Evolutionary conservation across 2,888 invertebrate genomes (phyloP).

Genomic region (Autographa pulchrina): DNA sequence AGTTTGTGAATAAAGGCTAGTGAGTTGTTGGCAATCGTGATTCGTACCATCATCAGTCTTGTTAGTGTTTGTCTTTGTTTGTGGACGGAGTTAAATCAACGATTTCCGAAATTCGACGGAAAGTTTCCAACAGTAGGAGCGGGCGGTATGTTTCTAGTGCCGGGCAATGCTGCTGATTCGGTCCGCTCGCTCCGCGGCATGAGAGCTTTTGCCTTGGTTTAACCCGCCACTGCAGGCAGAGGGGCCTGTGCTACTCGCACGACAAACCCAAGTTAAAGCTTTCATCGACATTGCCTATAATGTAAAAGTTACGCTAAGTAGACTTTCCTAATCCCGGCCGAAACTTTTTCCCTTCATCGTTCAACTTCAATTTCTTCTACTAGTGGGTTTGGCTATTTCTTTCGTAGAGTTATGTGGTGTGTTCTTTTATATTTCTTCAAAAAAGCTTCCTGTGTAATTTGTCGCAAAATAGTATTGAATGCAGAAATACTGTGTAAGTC

Average conservation of each 20-base stretch:
- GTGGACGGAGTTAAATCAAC: conserved; percentile 75
- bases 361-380: conserved; percentile 44
- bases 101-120: conserved; percentile 87
- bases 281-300: conserved; percentile 78
- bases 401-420: conserved; percentile 26
- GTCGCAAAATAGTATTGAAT: not conserved
- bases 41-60: conserved; percentile 56
- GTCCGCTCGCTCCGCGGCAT: conserved; percentile 77
- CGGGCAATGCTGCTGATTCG: conserved; percentile 64
- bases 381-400: conserved; percentile 40
- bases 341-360: conserved; percentile 63
- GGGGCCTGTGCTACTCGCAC: conserved; percentile 69
- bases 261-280: conserved; percentile 73
- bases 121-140: conserved; percentile 77
- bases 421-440: conserved; percentile 1
- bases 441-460: not conserved
- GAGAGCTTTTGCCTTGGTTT: conserved; percentile 79
- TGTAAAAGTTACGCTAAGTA: conserved; percentile 81
- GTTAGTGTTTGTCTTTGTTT: conserved; percentile 72
- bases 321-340: conserved; percentile 76
- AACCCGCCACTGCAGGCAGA: conserved; percentile 69
- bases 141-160: conserved; percentile 74
- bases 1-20: conserved; percentile 84
- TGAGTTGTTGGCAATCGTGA: conserved; percentile 75
- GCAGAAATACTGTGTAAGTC: not conserved